Evolutionary conservation across 2,797 vertebrate species (phyloP).

Genomic region (Poeciliopsis paucimaculata): DNA sequence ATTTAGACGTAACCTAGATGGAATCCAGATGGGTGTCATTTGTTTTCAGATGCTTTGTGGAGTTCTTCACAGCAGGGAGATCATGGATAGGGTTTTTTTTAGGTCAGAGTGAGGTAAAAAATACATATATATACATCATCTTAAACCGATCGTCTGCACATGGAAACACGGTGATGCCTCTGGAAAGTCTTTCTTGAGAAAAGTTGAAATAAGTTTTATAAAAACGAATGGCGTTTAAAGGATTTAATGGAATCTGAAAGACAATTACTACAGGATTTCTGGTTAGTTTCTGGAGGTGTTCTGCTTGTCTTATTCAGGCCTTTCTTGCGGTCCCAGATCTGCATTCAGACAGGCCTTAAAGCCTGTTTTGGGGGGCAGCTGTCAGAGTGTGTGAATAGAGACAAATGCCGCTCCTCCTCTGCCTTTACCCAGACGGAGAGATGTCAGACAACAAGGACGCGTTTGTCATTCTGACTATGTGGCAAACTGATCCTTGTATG

Average conservation of each 20-base stretch:
- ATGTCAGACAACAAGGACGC: constrained; percentile 36
- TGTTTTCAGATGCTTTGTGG: neutral
- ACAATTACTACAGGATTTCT: no score
- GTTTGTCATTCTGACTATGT: constrained; percentile 52
- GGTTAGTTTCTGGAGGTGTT: neutral
- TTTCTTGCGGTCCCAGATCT: neutral
- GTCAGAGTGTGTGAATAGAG: constrained; percentile 21
- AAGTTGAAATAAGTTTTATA: neutral
- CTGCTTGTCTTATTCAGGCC: neutral
- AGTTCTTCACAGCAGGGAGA: neutral
- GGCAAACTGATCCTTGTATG: constrained; percentile 12
- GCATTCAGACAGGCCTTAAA: constrained; percentile 2
- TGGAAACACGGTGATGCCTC: neutral
- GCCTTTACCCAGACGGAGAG: constrained; percentile 45
- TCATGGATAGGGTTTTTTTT: neutral
- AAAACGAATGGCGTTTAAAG: neutral
- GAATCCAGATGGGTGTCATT: neutral
- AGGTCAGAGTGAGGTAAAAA: neutral
- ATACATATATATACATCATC: neutral
- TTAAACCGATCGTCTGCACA: neutral
- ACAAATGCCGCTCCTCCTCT: constrained; percentile 38
- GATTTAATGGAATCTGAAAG: neutral
- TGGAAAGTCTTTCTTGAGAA: neutral
- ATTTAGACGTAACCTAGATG: neutral
- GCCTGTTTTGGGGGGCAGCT: constrained; percentile 6